Conservation (phyloP, 2,113 vertebrate species). For the Tapirus terrestris region DNA sequence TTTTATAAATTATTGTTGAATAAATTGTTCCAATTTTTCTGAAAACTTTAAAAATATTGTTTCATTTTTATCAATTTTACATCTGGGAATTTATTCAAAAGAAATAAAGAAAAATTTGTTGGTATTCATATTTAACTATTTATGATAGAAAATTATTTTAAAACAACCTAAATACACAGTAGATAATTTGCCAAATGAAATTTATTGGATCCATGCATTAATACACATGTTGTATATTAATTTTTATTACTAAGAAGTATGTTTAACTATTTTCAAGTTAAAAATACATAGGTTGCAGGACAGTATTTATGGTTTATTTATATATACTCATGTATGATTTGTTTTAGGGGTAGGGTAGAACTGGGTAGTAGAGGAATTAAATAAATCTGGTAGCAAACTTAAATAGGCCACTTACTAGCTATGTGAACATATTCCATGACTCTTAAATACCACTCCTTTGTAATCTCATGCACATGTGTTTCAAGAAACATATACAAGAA, state of each 20-base stretch:
- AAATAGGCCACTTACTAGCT: not conserved
- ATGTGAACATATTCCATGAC: not conserved
- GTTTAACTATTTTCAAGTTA: not conserved
- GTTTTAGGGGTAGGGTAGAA: not conserved
- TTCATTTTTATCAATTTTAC: slow-evolving; percentile 12
- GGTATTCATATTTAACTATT: not conserved
- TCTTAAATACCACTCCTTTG: not conserved
- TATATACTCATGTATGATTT: not conserved
- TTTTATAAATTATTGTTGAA: not conserved
- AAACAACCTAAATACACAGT: not conserved
- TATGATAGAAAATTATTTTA: not conserved
- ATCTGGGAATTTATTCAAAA: not conserved
- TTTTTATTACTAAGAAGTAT: not conserved
- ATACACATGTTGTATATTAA: not conserved
- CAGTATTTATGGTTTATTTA: not conserved
- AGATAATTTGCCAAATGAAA: not conserved
- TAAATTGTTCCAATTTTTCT: not conserved
- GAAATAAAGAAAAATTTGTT: not conserved
- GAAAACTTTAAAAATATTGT: not conserved
- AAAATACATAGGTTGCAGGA: not conserved
- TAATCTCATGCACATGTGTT: not conserved
- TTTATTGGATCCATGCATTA: not conserved
- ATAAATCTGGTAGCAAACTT: not conserved
- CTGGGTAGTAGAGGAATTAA: not conserved
- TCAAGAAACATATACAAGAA: not conserved